phyloP scores from a whole-genome alignment of 2,888 invertebrate species.

The Leptinotarsa rubiginosa region DNA sequence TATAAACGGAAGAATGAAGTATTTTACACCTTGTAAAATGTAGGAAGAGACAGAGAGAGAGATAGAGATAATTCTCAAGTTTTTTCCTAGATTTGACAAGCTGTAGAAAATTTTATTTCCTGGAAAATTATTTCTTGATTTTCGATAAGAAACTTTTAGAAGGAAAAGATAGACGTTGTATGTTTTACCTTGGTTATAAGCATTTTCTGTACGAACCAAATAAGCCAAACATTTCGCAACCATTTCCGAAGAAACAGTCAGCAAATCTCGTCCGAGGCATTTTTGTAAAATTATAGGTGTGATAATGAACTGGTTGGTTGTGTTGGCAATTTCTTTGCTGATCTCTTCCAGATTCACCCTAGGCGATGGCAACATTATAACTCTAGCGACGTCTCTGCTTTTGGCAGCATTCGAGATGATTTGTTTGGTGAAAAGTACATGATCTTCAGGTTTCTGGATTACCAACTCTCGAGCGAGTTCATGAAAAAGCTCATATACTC shows the following conservation, averaged over 20 bases:
- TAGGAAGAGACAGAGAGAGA: no score
- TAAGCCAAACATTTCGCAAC: slow-evolving; percentile 59
- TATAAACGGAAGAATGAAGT: no score
- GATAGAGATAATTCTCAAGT: no score
- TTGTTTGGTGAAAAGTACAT: slow-evolving; percentile 73
- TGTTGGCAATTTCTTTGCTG: slow-evolving; percentile 56
- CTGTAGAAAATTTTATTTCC: no score
- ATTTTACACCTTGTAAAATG: no score
- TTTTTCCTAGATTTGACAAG: no score
- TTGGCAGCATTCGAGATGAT: slow-evolving; percentile 68
- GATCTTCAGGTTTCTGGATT: slow-evolving; percentile 73
- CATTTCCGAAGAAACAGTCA: slow-evolving; percentile 45
- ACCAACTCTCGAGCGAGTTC: slow-evolving; percentile 73
- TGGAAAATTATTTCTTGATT: no score
- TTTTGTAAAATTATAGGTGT: slow-evolving; percentile 37
- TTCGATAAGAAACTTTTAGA: no score
- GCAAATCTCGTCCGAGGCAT: slow-evolving; percentile 33
- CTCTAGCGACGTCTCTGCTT: slow-evolving; percentile 68
- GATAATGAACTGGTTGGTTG: slow-evolving; percentile 59
- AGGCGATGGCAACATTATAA: slow-evolving; percentile 71
- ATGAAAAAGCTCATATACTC: slow-evolving; percentile 75
- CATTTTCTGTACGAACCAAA: slow-evolving; percentile 55
- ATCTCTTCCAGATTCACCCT: slow-evolving; percentile 63
- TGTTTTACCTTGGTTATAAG: slow-evolving; percentile 26
- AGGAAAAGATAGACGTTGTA: no score